Evolutionary conservation across 1,140 invertebrate species (phyloP), one percentile per base, ranked within the genome.

Genomic region (Monomorium pharaonis): DNA sequence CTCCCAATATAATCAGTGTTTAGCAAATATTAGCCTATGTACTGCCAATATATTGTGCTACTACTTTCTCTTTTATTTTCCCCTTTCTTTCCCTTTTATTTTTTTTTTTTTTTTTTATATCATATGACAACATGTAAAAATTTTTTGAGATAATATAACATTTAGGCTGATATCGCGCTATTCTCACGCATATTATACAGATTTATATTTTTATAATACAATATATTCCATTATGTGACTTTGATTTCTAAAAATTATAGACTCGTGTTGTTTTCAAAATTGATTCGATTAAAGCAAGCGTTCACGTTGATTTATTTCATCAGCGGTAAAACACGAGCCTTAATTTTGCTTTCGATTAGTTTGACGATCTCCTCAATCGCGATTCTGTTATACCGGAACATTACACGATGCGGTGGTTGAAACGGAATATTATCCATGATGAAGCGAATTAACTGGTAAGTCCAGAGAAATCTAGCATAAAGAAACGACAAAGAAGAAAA

Each of bases 371-470:
- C 47, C 49, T 74, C 49, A 27, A 76, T 18, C 6, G 37, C 33
- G 65, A 85, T 70, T 77, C 63, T 37, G 65, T 60, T 54, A 78
- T 1, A 44, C 21, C 47, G 54, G 16, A 16, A 67, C 54, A 7
- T 84, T 42, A 24, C 16, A 60, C 5, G 33, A 24, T 14, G 70
- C 58, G 12, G n/a, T 3, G 70, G 49, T 77, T 49, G 85, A 27
- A 33, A 69, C 67, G 67, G 51, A 88, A 76, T 83, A 84, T 84
- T 87, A 87, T 88, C 77, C 62, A 51, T 56, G 62, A 84, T 76
- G 63, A 84, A 78, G 67, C 76, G 49, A 54, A 51, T 56, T 54
- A 78, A 77, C 51, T 49, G 65, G 30, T 30, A 30, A 42, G 16
- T 58, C 51, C 16, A 56, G 37, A 76, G 56, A 62, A 76, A 76